Base-by-base conservation (phyloP, 2,113 vertebrate genomes). In the Gnathonemus longibarbis region DNA sequence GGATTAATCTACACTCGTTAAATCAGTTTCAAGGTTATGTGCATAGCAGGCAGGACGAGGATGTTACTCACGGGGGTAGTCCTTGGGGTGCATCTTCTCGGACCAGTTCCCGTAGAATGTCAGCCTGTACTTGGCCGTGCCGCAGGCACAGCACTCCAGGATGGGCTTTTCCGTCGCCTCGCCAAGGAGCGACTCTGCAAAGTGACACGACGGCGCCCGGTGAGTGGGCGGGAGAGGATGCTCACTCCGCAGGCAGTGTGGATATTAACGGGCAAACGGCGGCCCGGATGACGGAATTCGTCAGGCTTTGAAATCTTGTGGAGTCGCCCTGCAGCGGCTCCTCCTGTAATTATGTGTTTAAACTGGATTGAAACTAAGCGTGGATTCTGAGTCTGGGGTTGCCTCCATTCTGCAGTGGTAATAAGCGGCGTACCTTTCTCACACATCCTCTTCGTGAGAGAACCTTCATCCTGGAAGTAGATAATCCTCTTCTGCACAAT, bases 401-500 rank as follows among this genome's bases (percentile, higher is more conserved):
- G 27, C 45, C 58, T 80, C 45, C 8, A 74, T 90, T 90, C 90
- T 42, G 31, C 85, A 77, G 6, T 13, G 84, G 31, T 90, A 91
- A 91, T 91, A 80, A 90, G 85, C 50, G 52, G 19, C 94, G 93
- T 97, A 99, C 98, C 98, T 98, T 96, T 98, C 93, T 99, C 98
- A 95, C 98, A 99, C 92, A 99, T 96, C 92, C 95, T 97, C 96
- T 97, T 99, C 11, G 98, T 99, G 91, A 99, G 97, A 62, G 96
- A 97, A 53, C 98, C 98, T 91, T 99, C 98, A 92, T 99, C 98
- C 94, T 99, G 98, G 94, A 99, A 99, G 95, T 98, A 97, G 94
- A 99, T 99, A 21, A 98, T 98, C 91, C 97, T 97, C 91, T 98
- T 99, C 95, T 99, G 98, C 91, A 99, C 98, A 84, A 99, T 99